Conservation (phyloP, 2,113 vertebrate genomes). For the Scomber scombrus region DNA sequence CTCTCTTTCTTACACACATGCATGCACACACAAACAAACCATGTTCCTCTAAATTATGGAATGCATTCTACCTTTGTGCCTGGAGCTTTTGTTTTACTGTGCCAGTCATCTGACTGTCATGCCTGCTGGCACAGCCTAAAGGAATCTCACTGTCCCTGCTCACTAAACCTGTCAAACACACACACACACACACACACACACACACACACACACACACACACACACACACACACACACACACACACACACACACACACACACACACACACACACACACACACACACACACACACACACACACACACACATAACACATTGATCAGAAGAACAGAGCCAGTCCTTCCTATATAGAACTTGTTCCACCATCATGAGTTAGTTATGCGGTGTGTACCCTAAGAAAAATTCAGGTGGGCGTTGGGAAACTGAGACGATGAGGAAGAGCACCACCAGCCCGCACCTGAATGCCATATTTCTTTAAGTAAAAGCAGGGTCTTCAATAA, state of each 20-base stretch:
- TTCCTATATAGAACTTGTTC: slow-evolving; percentile 38
- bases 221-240: slow-evolving; percentile 14
- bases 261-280: slow-evolving; percentile 14
- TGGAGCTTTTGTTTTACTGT: slow-evolving; percentile 38
- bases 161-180: slow-evolving; percentile 23
- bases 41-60: not conserved
- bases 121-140: slow-evolving; percentile 24
- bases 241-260: slow-evolving; percentile 1
- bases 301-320: slow-evolving; percentile 27
- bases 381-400: slow-evolving; percentile 46
- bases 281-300: slow-evolving; percentile 22
- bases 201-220: slow-evolving; percentile 14
- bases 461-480: slow-evolving; percentile 28
- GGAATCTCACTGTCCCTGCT: slow-evolving; percentile 39
- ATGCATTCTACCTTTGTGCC: slow-evolving; percentile 8
- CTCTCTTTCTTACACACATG: not conserved
- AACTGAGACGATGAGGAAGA: slow-evolving; percentile 45
- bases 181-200: slow-evolving; percentile 13
- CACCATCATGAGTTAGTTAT: slow-evolving; percentile 30
- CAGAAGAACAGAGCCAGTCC: slow-evolving; percentile 16
- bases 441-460: slow-evolving; percentile 65
- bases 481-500: no score
- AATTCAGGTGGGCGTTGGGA: slow-evolving; percentile 69
- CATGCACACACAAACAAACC: not conserved
- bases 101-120: slow-evolving; percentile 34